Base-by-base conservation (phyloP, 2,113 vertebrate species). In the Leptocoma aspasia region DNA sequence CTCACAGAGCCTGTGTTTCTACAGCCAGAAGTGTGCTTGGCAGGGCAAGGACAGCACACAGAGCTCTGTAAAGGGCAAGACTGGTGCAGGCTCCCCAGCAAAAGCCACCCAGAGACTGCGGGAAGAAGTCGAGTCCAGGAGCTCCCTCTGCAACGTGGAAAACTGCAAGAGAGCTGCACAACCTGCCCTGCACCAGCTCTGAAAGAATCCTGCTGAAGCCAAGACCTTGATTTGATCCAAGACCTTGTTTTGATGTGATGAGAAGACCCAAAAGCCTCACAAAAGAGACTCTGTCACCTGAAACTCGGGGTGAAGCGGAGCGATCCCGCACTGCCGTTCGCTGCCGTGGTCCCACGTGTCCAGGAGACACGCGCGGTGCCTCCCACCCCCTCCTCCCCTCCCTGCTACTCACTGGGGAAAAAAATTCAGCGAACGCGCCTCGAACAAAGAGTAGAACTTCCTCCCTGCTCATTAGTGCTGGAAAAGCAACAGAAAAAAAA, bases 391-490 rank as follows among this genome's bases (percentile, higher is more conserved):
- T 89, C 69, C 80, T 77, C 78, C 50, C 63, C 52, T 89, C 89
- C 69, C 72, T 3, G 1, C 83, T 20, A 2, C 87, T 91, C 61
- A 18, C 82, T 13, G 24, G 39, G 73, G 83, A 60, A 35, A 45
- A 59, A 76, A 76, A 85, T 65, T 41, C 88, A 56, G 47, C 0
- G 11, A 79, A 50, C 2, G 15, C 6, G 16, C 61, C 89, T 84
- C 1, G 28, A 95, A 94, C 94, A 94, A 95, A 94, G 92, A 81
- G 91, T 90, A 79, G 89, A 95, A 92, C 91, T 94, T 95, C 94
- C 91, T 95, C 96, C 94, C 82, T 1, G 59, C 93, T 95, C 96
- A 91, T 95, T 95, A 95, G 92, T 10, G 65, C 73, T 91, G 84
- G 70, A 87, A 95, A 94, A 95, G 91, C 89, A 82, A 77, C 78